A percentile compares a stretch with the other conserved stretches of the same genome.
Conservation (phyloP, 2,113 vertebrate genomes). For the Speoplatyrhinus poulsoni region DNA sequence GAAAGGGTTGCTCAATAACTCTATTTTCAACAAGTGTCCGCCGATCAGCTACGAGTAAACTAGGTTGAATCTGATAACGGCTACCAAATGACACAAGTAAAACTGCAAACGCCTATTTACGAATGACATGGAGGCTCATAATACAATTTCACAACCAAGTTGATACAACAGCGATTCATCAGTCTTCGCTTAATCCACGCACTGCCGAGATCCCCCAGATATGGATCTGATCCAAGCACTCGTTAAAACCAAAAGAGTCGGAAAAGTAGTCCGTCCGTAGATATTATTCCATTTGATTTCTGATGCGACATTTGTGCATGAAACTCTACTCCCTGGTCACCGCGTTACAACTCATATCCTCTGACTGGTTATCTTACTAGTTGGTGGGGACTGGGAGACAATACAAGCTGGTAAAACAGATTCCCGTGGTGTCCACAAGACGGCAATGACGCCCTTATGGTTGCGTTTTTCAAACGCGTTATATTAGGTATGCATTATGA, state of each 20-base stretch:
- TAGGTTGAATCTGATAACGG: conserved; percentile 4
- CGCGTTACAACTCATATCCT: conserved; percentile 24
- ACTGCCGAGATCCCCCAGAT: conserved; percentile 39
- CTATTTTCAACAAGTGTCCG: conserved; percentile 76
- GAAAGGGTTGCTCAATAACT: conserved; percentile 35
- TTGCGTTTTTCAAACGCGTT: not conserved
- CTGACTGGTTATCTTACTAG: conserved; percentile 36
- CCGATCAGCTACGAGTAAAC: conserved; percentile 9
- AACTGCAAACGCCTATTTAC: not conserved
- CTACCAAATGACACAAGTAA: not conserved
- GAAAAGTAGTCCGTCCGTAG: not conserved
- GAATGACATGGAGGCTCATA: not conserved
- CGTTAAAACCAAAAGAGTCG: conserved; percentile 25
- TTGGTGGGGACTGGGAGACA: conserved; percentile 35
- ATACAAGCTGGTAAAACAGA: conserved; percentile 37
- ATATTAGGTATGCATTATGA: not conserved
- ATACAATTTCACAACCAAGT: conserved; percentile 30
- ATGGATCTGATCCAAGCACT: conserved; percentile 13
- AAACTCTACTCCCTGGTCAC: conserved; percentile 2
- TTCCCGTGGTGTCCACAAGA: conserved; percentile 20
- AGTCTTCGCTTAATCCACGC: conserved; percentile 55
- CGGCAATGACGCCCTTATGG: conserved; percentile 37
- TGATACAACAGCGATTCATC: conserved; percentile 16
- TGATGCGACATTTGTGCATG: not conserved
- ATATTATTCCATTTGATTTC: not conserved